Conservation (phyloP, 2,113 vertebrate species). For the Aythya baeri region DNA sequence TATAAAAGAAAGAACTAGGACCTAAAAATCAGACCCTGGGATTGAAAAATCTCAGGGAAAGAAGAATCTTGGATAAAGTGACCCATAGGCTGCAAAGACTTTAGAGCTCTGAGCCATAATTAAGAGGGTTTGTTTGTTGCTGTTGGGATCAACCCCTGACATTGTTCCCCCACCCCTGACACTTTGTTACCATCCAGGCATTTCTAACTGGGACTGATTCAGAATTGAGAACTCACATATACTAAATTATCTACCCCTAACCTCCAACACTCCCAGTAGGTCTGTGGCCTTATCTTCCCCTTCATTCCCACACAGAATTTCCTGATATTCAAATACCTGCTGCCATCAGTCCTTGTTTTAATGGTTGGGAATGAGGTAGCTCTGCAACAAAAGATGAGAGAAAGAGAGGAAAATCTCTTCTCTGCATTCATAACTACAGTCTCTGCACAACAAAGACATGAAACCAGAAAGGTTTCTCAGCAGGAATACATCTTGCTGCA, state of each 20-base stretch:
- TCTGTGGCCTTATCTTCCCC: no score
- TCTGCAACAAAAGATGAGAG: neutral
- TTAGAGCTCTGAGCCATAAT: neutral
- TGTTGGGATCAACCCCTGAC: neutral
- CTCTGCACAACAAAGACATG: neutral
- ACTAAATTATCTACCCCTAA: neutral
- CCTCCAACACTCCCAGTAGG: neutral
- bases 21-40: neutral
- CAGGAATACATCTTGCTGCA: neutral
- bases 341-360: neutral
- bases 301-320: neutral
- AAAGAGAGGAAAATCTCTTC: neutral
- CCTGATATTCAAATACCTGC: neutral
- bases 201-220: neutral
- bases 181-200: neutral
- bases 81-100: neutral
- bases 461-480: neutral
- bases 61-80: neutral
- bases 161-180: neutral
- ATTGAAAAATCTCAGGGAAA: neutral
- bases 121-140: neutral
- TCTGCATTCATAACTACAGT: neutral
- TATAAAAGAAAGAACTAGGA: neutral
- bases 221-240: neutral
- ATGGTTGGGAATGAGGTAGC: neutral